Evolutionary conservation across 2,797 vertebrate genomes (phyloP).

Genomic region (Pteronotus mesoamericanus): DNA sequence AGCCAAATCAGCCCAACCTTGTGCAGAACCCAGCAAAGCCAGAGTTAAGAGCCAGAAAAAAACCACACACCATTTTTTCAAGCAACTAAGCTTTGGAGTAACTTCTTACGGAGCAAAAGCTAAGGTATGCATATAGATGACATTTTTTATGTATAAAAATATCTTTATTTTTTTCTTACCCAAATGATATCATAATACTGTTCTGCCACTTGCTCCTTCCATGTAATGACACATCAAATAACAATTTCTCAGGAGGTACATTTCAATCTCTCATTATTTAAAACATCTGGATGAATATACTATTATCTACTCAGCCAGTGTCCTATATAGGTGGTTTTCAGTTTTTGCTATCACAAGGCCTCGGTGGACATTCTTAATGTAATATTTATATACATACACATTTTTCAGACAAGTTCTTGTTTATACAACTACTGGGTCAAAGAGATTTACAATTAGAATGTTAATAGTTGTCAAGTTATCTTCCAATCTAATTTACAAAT

Average conservation of each 20-base stretch:
- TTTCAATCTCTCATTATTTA: not conserved
- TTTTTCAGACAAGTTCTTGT: not conserved
- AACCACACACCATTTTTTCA: not conserved
- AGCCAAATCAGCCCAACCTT: not conserved
- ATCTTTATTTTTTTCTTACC: not conserved
- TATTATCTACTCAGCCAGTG: not conserved
- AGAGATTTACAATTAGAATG: not conserved
- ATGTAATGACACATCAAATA: not conserved
- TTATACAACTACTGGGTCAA: not conserved
- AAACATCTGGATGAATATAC: not conserved
- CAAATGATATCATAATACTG: not conserved
- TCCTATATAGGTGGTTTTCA: not conserved
- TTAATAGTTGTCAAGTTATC: not conserved
- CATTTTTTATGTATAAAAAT: not conserved
- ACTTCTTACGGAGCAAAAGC: not conserved
- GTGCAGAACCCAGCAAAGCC: not conserved
- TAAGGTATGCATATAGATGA: not conserved
- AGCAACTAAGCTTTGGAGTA: not conserved
- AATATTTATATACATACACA: not conserved
- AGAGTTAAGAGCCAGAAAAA: not conserved
- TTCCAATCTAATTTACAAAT: not conserved
- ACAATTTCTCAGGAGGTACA: not conserved
- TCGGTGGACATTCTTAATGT: not conserved
- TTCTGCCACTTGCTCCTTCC: not conserved
- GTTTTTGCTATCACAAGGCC: not conserved